Evolutionary conservation across 2,113 vertebrate species (phyloP), one percentile per base, ranked within the genome.

Genomic region (Ctenodactylus gundi): DNA sequence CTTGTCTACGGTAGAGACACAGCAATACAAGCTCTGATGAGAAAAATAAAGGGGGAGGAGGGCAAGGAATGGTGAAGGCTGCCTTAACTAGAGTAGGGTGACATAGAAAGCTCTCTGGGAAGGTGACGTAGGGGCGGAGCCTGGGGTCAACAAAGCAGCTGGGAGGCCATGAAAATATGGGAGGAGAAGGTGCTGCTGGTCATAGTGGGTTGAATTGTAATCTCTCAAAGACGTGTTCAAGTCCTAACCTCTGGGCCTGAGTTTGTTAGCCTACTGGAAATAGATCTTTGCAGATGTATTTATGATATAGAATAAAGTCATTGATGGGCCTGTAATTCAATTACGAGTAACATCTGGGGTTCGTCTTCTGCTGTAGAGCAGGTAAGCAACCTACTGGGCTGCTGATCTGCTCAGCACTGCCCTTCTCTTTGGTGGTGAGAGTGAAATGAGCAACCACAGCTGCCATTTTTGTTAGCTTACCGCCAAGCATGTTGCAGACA

Each of bases 401-500:
- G 58, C 12, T 2, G 29, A 29, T 13, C 18, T 8, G 53, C 73
- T 80, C 36, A 73, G 34, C 44, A 11, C 4, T 49, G n/a, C 14
- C 44, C 46, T 81, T 68, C 23, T 55, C 72, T 53, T 85, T 62
- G 39, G 44, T 7, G 21, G 11, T 36, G 39, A 67, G 83, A 76
- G 27, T 20, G 41, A 39, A 23, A 49, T 25, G 39, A 90, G 73
- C 31, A 44, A 27, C 1, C 15, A 41, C 27, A 57, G 57, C 29
- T 55, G 36, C 49, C 18, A 1, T 46, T 46, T 18, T 31, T 36
- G 12, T 51, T 36, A 23, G 1, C 36, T n/a, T 13, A 11, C 10
- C 17, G 31, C 81, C 13, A 46, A 55, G 51, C n/a, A 0, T 13
- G 39, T 49, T 0, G 15, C 1, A 4, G 23, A 4, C 44, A 1